Evolutionary conservation across 2,888 invertebrate species (phyloP), one percentile per base, ranked within the genome.

Genomic region (Diarsia brunnea): DNA sequence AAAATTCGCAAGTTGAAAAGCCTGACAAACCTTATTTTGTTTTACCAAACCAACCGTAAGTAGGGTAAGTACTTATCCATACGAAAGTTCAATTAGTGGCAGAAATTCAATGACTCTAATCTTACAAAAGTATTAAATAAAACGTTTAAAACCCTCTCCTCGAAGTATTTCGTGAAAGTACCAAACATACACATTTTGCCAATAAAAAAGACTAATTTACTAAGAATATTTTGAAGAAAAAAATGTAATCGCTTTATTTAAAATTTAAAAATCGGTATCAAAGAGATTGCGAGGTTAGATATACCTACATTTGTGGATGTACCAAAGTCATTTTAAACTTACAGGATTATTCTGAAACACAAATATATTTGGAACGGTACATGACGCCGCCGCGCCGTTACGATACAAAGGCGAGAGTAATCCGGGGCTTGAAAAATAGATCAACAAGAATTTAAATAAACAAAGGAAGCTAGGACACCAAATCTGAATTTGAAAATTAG

Each of bases 261-360:
- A 51, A 81, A 64, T 53, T 16, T 58, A 24, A 24, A 55, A 67
- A 70, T 47, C 8, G 16, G 31, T 19, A 16, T 51, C 60, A 81
- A 74, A 77, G 49, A 76, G 72, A 74, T 76, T 2, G 8, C 45
- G 12, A 68, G n/a, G 47, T 71, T 21, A 68, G 66, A 79, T 73
- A 72, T n/a, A 49, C 14, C 11, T 31, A 31, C 51, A 69, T 65
- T 72, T 69, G 27, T 70, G 43, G 43, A 66, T 70, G 38, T 61
- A 75, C 55, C 14, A 66, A 66, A 66, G 51, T 51, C 58, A 27
- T 58, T 77, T 38, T 58, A 31, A 78, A 78, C 55, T 51, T 43
- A 53, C 27, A 16, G 73, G 19, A 1, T 45, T 69, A 78, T 78
- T 78, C 60, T 47, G 45, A 51, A 78, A 45, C 5, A 31, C 12